A percentile compares a stretch with the other conserved stretches of the same genome.
These are phyloP conservation scores for Nysson spinosus DNA, from an alignment of 2,888 invertebrate genomes.

Conservation along the genomic window DNA sequence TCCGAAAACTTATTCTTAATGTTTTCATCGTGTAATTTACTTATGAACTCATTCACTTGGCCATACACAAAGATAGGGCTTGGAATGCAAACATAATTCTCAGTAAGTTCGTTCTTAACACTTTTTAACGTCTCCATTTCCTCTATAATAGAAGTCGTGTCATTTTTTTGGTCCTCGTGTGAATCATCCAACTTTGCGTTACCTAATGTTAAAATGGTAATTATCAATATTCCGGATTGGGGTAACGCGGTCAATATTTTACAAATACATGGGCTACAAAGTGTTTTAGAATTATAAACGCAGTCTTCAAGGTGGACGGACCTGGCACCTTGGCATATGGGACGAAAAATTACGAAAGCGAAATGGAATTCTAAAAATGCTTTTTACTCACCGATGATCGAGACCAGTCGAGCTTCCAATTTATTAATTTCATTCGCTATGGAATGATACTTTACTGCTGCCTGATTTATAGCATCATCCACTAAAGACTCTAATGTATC, in stretches of 20 bases:
- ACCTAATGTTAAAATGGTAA: constrained; percentile 18
- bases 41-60: constrained; percentile 44
- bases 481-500: constrained; percentile 58
- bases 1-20: constrained; percentile 39
- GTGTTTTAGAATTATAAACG: too few species aligned
- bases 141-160: constrained; percentile 44
- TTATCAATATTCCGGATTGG: not conserved
- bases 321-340: too few species aligned
- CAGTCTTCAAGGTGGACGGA: too few species aligned
- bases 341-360: too few species aligned
- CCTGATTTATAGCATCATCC: constrained; percentile 58
- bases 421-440: constrained; percentile 60
- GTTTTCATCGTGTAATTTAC: constrained; percentile 35
- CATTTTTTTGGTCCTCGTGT: constrained; percentile 27
- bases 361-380: not conserved
- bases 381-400: constrained; percentile 47
- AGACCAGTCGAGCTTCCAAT: constrained; percentile 57
- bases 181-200: constrained; percentile 18
- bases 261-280: too few species aligned
- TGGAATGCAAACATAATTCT: constrained; percentile 63
- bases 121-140: constrained; percentile 57
- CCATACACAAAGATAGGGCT: constrained; percentile 67
- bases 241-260: too few species aligned
- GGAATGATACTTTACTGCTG: constrained; percentile 61
- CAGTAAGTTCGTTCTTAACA: constrained; percentile 60